These are phyloP conservation scores for Tychaedon coryphoeus DNA, from an alignment of 2,113 vertebrate species.

Conservation along the genomic window DNA sequence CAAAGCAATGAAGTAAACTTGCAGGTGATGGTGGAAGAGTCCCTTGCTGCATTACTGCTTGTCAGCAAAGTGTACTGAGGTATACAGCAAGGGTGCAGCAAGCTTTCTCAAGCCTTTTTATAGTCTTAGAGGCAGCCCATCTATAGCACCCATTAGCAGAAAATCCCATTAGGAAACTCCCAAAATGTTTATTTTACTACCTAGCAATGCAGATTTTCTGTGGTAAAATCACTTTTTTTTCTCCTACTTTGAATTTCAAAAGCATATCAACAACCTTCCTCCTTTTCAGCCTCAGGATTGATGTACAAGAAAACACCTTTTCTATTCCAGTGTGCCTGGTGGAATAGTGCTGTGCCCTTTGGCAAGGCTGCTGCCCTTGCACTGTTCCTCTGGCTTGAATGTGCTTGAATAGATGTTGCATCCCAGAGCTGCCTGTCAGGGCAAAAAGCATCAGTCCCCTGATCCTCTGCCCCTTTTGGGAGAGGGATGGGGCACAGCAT, in stretches of 20 bases:
- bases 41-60: neutral
- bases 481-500: fast-evolving
- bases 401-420: neutral
- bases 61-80: neutral
- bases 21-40: neutral
- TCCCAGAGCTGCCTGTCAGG: neutral
- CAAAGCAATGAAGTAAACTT: neutral
- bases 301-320: neutral
- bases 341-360: neutral
- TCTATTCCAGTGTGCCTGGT: too few relatives aligned
- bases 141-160: neutral
- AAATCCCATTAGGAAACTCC: neutral
- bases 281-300: neutral
- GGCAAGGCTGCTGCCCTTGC: neutral
- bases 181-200: neutral
- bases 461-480: neutral
- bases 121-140: neutral
- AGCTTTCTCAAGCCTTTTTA: neutral
- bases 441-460: neutral
- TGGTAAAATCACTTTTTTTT: neutral
- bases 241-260: neutral
- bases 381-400: neutral
- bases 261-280: neutral
- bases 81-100: neutral
- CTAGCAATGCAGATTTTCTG: neutral